Base-by-base conservation (phyloP, 2,797 vertebrate genomes). In the Pampus argenteus region DNA sequence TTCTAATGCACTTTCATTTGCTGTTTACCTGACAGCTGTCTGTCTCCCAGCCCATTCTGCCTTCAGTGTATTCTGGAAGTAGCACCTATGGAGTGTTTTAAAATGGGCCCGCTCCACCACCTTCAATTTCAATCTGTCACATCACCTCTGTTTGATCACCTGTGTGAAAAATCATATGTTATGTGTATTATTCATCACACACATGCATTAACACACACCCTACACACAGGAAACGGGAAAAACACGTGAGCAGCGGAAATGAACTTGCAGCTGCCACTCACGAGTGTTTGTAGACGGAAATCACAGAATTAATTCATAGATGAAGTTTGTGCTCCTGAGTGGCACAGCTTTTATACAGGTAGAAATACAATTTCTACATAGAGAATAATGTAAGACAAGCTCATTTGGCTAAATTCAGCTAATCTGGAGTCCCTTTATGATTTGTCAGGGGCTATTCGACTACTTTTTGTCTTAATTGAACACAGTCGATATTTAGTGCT, bases 11-110 rank as follows among this genome's bases (percentile, higher is more conserved):
- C 69, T 44, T 76, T 84, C 45, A 74, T 81, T 85, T 72, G 55
- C 72, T 71, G 45, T 64, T 81, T 6, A 11, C 67, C 52, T 70
- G 74, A 76, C 79, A 79, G 74, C 79, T 80, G 87, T 79, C 82
- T 78, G 36, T 83, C 71, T 75, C 40, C 2, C 2, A 29, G 23
- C 40, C 38, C 28, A 49, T 20, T 74, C 58, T 66, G 34, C 56
- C 66, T 58, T 31, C 34, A 64, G 55, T 83, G 54, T 75, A 48
- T 58, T 79, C 13, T 58, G 6, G 44, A 62, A 51, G 20, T 42
- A 50, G 22, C 0, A 0, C 22, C 23, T 22, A 13, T 44, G 42
- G 20, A 65, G 28, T 58, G 77, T 23, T 49, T 38, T 13, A 70
- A 79, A 81, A 76, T 34, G 34, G 36, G 26, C 55, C 45, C 59